Evolutionary conservation across 2,888 invertebrate species (phyloP).

Genomic region (Allolobophora icterica): DNA sequence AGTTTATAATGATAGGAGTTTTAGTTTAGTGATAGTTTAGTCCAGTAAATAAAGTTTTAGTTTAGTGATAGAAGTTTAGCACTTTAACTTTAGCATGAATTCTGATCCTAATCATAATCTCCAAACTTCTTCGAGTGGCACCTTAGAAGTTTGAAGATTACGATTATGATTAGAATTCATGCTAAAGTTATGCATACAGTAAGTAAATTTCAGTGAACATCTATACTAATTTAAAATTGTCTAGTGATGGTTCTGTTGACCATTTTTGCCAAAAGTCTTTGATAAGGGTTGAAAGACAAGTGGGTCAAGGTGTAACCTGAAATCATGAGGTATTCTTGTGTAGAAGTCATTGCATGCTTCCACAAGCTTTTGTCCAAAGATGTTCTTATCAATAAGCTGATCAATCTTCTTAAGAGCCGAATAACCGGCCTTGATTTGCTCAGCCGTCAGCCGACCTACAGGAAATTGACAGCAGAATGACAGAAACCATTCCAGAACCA

Average conservation of each 20-base stretch:
- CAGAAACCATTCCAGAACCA: neutral
- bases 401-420: slow-evolving; percentile 67
- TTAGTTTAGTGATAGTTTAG: too few relatives aligned
- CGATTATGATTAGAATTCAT: too few relatives aligned
- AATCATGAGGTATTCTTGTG: slow-evolving; percentile 68
- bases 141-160: too few relatives aligned
- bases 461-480: slow-evolving; percentile 11
- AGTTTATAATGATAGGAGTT: too few relatives aligned
- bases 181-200: too few relatives aligned
- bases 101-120: too few relatives aligned
- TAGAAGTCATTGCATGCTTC: slow-evolving; percentile 69
- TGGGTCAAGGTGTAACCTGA: slow-evolving; percentile 64
- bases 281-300: neutral
- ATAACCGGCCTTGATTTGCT: slow-evolving; percentile 68
- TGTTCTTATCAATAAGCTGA: slow-evolving; percentile 58
- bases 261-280: neutral
- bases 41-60: too few relatives aligned
- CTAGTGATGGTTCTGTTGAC: neutral
- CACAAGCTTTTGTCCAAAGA: slow-evolving; percentile 57
- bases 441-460: slow-evolving; percentile 67
- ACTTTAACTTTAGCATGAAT: too few relatives aligned
- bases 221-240: neutral
- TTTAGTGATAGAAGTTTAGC: too few relatives aligned
- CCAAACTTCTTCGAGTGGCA: too few relatives aligned
- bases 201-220: too few relatives aligned